A percentile compares a stretch with the other conserved stretches of the same genome.
phyloP scores from a whole-genome alignment of 1,140 invertebrate species.

The Mactra quadrangularis region DNA sequence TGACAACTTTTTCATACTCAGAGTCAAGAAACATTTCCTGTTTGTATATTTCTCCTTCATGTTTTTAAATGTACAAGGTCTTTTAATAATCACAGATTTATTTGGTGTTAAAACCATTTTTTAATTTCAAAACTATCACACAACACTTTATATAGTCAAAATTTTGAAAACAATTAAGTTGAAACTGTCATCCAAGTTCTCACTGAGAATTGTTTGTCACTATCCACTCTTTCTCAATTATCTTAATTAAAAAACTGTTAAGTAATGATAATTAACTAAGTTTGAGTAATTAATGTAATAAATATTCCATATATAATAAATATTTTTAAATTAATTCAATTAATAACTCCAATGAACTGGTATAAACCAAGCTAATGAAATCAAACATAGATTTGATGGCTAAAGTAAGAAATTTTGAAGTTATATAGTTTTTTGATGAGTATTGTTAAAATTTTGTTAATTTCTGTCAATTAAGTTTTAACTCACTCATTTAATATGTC shows the following conservation, averaged over 20 bases:
- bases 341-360: too few relatives aligned
- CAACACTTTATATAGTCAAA: not conserved
- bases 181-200: constrained; percentile 3
- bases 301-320: too few relatives aligned
- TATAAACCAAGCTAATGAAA: too few relatives aligned
- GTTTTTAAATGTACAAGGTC: not conserved
- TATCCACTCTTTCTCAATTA: too few relatives aligned
- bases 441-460: not conserved
- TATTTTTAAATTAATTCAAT: too few relatives aligned
- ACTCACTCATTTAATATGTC: constrained; percentile 31
- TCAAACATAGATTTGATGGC: too few relatives aligned
- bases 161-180: not conserved
- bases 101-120: constrained; percentile 25
- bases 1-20: constrained; percentile 20
- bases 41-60: constrained; percentile 35
- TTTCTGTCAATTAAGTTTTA: constrained; percentile 16
- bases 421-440: too few relatives aligned
- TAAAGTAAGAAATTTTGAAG: too few relatives aligned
- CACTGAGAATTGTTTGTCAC: too few relatives aligned
- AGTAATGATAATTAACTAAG: too few relatives aligned
- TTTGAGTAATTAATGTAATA: too few relatives aligned
- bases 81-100: not conserved
- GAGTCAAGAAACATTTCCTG: not conserved
- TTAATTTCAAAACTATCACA: not conserved
- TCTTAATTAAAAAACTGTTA: too few relatives aligned